A percentile compares a stretch with the other conserved stretches of the same genome.
These are phyloP conservation scores for Halesus radiatus DNA, from an alignment of 1,140 invertebrate genomes.

Conservation along the genomic window DNA sequence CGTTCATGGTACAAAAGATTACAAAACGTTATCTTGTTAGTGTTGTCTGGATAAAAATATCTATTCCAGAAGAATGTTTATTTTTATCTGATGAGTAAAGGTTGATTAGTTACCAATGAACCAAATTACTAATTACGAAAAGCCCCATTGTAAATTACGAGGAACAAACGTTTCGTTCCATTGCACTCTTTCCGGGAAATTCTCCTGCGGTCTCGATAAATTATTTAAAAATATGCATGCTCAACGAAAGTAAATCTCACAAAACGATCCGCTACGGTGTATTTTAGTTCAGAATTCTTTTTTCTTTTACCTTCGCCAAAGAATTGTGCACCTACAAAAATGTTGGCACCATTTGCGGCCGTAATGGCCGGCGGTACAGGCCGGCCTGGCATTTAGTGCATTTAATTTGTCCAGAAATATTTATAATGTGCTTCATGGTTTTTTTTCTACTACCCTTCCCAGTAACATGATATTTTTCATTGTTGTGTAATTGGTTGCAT, in stretches of 20 bases:
- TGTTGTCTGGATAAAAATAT: no score
- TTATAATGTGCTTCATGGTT: constrained; percentile 24
- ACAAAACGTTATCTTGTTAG: no score
- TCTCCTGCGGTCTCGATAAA: constrained; percentile 29
- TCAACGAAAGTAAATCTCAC: constrained; percentile 43
- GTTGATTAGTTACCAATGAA: no score
- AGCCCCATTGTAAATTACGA: not conserved
- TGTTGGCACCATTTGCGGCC: constrained; percentile 43
- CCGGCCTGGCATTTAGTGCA: constrained; percentile 32
- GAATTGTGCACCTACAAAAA: constrained; percentile 35
- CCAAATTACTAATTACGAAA: not conserved
- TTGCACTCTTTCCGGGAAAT: constrained; percentile 43
- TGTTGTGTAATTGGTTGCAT: no score
- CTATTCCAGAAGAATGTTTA: no score
- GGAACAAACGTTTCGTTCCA: constrained; percentile 6
- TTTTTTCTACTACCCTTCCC: not conserved
- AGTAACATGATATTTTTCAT: no score
- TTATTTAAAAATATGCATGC: constrained; percentile 36
- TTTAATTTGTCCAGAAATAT: constrained; percentile 40
- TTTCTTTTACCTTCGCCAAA: constrained; percentile 39
- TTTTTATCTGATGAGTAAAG: no score
- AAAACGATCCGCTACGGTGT: constrained; percentile 39
- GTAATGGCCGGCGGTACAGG: constrained; percentile 33
- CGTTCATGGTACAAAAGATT: no score
- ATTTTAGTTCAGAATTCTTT: constrained; percentile 38